Evolutionary conservation across 1,140 invertebrate species (phyloP), one percentile per base, ranked within the genome.

Genomic region (Plodia interpunctella): DNA sequence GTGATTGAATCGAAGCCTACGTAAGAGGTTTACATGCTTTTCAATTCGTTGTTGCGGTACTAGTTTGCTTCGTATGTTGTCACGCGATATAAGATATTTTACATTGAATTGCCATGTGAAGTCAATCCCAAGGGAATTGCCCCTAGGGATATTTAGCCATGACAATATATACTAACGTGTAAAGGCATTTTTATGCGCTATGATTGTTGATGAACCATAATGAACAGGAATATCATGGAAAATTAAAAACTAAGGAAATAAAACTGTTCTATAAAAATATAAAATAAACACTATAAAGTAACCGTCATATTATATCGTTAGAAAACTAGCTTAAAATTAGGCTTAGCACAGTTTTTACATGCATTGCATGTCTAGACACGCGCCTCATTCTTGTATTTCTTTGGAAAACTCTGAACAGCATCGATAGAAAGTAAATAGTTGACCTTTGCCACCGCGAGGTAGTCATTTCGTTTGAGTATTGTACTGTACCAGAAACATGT

Each of bases 31-130:
- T 44, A 44, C 38, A 44, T 44, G 38, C 38, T 44, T 17, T 61
- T 63, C 59, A 51, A 44, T 44, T 62, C 59, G 66, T 66, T 70
- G 61, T 68, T 68, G 58, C 63, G 66, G 69, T 63, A 63, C 57
- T 50, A 60, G 56, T 55, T 52, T 63, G 56, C 56, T 60, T 66
- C 57, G 65, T 62, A 6, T 68, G 65, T 18, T 58, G 59, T 60
- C 69, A 72, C 66, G 69, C 69, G 55, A 68, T 32, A 32, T 32
- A 67, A 57, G 51, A 10, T 44, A 17, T 15, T 44, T 17, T 44
- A 2, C 5, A 44, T 44, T 17, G 5, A 44, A 5, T 32, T 10
- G 30, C 30, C 4, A 32, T 11, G 3, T 28, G 28, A 5, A 5
- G 28, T n/a, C n/a, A 25, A 25, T 25, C 6, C 2, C 6, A 32